Percentiles rank a stretch among this genome's conserved stretches.
Evolutionary conservation across 2,113 vertebrate genomes (phyloP).

Genomic region (Hydropotes inermis): DNA sequence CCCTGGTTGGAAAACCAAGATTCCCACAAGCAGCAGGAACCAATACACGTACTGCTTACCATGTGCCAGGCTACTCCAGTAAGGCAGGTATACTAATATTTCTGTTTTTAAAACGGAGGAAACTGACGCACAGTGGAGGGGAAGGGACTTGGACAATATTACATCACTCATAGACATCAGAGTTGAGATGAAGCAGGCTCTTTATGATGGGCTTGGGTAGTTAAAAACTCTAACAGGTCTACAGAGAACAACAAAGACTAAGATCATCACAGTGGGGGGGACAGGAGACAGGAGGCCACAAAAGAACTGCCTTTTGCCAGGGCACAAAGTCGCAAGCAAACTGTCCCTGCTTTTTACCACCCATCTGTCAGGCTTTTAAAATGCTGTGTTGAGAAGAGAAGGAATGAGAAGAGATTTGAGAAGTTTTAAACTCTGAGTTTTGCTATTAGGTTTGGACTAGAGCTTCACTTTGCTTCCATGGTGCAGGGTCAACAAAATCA

Average conservation of each 20-base stretch:
- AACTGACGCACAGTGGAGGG: background rate
- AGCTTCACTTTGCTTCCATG: background rate
- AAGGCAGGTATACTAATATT: background rate
- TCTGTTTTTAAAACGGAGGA: background rate
- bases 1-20: background rate
- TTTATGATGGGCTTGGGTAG: background rate
- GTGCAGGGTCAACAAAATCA: slow-evolving; percentile 3
- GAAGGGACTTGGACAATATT: background rate
- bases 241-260: background rate
- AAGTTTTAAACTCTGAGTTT: background rate
- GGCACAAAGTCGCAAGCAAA: background rate
- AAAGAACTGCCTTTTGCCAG: background rate
- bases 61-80: background rate
- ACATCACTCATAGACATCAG: background rate
- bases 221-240: background rate
- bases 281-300: accelerated
- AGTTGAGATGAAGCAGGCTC: background rate
- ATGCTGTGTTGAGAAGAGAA: background rate
- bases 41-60: background rate
- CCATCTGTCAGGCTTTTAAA: background rate
- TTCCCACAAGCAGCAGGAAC: background rate
- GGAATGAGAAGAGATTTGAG: background rate
- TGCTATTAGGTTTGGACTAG: background rate
- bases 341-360: background rate
- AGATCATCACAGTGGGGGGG: background rate